phyloP scores from a whole-genome alignment of 2,888 invertebrate species.

The Tholera decimalis region DNA sequence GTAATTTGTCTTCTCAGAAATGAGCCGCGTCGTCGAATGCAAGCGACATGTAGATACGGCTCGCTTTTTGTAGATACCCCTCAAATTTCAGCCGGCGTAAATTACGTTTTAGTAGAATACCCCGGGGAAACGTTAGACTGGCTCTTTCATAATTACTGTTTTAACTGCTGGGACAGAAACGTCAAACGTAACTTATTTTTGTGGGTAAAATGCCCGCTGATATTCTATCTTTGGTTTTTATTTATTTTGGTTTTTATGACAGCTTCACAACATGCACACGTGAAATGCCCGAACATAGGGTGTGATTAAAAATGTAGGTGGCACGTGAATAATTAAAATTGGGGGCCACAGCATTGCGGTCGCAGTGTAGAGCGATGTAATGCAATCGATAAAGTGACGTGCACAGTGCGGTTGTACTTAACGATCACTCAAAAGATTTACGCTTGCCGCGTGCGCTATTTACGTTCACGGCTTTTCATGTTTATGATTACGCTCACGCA shows the following conservation, averaged over 20 bases:
- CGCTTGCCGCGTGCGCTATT: slow-evolving; percentile 77
- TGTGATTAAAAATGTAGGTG: slow-evolving; percentile 70
- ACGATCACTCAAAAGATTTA: slow-evolving; percentile 81
- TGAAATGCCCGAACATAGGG: slow-evolving; percentile 49
- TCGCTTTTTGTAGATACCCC: slow-evolving; percentile 76
- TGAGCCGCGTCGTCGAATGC: slow-evolving; percentile 91
- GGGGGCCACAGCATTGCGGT: slow-evolving; percentile 72
- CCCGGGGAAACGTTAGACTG: slow-evolving; percentile 89
- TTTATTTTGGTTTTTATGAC: no score
- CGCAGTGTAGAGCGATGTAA: slow-evolving; percentile 71
- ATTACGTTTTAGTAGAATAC: slow-evolving; percentile 89
- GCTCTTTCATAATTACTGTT: slow-evolving; percentile 89
- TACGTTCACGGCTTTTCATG: slow-evolving; percentile 78
- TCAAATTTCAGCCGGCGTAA: slow-evolving; percentile 87
- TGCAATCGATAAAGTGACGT: slow-evolving; percentile 84
- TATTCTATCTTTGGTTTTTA: slow-evolving; percentile 63
- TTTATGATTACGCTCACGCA: slow-evolving; percentile 84
- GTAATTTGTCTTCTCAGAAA: slow-evolving; percentile 91
- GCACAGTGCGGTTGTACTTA: slow-evolving; percentile 80
- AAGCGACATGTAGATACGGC: slow-evolving; percentile 87
- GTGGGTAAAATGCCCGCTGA: slow-evolving; percentile 78
- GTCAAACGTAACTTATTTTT: slow-evolving; percentile 88
- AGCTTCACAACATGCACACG: slow-evolving; percentile 18
- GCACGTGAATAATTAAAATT: slow-evolving; percentile 78
- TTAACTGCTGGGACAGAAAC: slow-evolving; percentile 88